Evolutionary conservation across 2,888 invertebrate species (phyloP), one percentile per base, ranked within the genome.

Genomic region (Oligia latruncula): DNA sequence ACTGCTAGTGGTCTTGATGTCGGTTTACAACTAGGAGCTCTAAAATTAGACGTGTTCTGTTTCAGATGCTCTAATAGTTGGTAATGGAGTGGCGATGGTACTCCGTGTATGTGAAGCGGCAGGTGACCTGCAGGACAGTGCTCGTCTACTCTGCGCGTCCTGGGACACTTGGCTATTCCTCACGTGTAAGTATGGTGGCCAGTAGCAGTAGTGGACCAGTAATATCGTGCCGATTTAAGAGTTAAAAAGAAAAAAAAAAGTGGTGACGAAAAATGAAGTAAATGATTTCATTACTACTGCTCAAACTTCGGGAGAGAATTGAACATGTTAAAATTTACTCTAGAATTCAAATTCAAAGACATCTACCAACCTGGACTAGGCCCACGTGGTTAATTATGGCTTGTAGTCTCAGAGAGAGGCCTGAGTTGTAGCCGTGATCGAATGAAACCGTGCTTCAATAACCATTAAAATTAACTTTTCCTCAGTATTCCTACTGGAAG

Each of bases 81-180:
- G 97, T 6, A 98, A 98, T 93, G 98, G 98, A 40, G 91, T 98
- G 40, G 97, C 98, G 62, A 98, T 99, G 98, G 95, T 98, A 82
- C 95, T 98, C 46, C 97, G 98, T 82, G 97, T 98, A 71, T 96
- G 98, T 84, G 97, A 98, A 90, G 97, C 97, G 17, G 97, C 97
- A 0, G 97, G 97, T 64, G 95, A 95, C 83, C 91, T 98, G 86
- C 97, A 97, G 91, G 97, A 97, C 91, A 97, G 98, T 78, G 98
- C 98, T 4, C 95, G 97, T 55, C 95, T 97, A 74, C 97, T 98
- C 71, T 98, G 98, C 88, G 98, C 98, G 0, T 98, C 98, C 1
- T 98, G 98, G 98, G 98, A 98, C 91, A 98, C 98, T 20, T 97
- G 98, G 95, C 93, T 98, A 0, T 98, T 98, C 93, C 97, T 98